Percentiles rank a stretch among this genome's conserved stretches.
Evolutionary conservation across 1,140 invertebrate genomes (phyloP).

Genomic region (Bemisia tabaci): DNA sequence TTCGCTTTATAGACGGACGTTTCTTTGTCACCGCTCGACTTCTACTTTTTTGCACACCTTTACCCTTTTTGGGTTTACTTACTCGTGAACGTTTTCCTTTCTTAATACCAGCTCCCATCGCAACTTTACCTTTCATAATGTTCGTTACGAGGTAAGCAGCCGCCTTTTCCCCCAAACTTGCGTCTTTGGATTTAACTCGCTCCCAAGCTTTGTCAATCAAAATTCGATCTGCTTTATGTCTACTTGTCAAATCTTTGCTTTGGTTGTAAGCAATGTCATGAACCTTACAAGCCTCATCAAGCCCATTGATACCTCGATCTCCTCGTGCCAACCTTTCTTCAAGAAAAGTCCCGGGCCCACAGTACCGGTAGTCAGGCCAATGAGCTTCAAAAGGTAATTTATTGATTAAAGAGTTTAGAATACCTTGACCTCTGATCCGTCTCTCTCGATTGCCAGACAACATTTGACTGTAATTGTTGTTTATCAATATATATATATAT

Average conservation of each 20-base stretch:
- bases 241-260: constrained; percentile 24
- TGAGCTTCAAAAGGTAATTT: constrained; percentile 32
- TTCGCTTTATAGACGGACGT: no score
- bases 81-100: constrained; percentile 18
- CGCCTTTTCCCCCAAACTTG: constrained; percentile 26
- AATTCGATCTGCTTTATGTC: constrained; percentile 30
- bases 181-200: constrained; percentile 28
- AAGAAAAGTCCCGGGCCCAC: constrained; percentile 35
- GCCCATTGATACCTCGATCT: constrained; percentile 31
- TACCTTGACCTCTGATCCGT: constrained; percentile 15
- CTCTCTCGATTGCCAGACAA: no score
- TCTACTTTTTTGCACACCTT: no score
- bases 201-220: constrained; percentile 29
- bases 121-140: constrained; percentile 26
- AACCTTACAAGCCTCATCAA: constrained; percentile 32
- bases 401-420: constrained; percentile 30
- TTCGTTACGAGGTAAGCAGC: constrained; percentile 25
- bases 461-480: no score
- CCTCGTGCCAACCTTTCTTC: constrained; percentile 29
- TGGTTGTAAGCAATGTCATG: constrained; percentile 34
- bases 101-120: constrained; percentile 24
- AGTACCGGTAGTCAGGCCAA: constrained; percentile 33
- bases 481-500: no score
- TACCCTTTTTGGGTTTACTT: no score
- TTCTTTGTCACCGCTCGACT: no score